Percentiles rank a stretch among this genome's conserved stretches.
phyloP scores from a whole-genome alignment of 1,140 invertebrate genomes.

The Conopomorpha cramerella region DNA sequence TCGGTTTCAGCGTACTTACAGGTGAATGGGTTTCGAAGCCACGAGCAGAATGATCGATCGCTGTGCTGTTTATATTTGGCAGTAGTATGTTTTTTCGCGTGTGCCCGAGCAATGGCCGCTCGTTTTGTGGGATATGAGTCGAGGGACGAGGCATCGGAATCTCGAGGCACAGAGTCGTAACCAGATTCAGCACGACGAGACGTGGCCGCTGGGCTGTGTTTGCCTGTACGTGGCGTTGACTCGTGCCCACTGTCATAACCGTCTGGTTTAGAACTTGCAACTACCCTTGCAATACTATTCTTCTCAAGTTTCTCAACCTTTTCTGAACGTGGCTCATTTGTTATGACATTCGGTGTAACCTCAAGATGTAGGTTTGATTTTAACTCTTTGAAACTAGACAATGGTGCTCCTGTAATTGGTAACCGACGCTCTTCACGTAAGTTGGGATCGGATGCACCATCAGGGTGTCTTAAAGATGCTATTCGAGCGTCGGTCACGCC shows the following conservation, averaged over 20 bases:
- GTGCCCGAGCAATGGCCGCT: constrained; percentile 66
- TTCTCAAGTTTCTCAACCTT: constrained; percentile 45
- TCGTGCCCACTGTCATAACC: constrained; percentile 83
- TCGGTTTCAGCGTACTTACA: constrained; percentile 73
- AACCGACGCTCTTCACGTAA: constrained; percentile 71
- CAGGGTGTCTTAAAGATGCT: constrained; percentile 80
- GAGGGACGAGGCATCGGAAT: constrained; percentile 83
- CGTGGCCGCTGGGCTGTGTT: constrained; percentile 73
- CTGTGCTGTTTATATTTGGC: constrained; percentile 62
- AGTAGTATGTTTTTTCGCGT: constrained; percentile 54
- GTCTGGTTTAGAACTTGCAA: constrained; percentile 62
- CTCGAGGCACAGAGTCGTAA: constrained; percentile 86
- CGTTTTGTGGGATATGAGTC: constrained; percentile 75
- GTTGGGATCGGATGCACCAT: constrained; percentile 90
- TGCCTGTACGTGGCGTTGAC: constrained; percentile 76
- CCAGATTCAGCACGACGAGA: constrained; percentile 81
- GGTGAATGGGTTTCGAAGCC: constrained; percentile 70
- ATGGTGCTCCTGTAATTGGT: constrained; percentile 71
- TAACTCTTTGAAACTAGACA: constrained; percentile 64
- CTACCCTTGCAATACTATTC: constrained; percentile 35
- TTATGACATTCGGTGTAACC: constrained; percentile 54
- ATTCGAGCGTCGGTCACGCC: constrained; percentile 66
- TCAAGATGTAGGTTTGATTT: constrained; percentile 64
- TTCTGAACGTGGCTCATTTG: constrained; percentile 44
- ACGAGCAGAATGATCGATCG: constrained; percentile 66